Base-by-base conservation (phyloP, 2,888 invertebrate genomes). In the Hirtodrosophila confusa region DNA sequence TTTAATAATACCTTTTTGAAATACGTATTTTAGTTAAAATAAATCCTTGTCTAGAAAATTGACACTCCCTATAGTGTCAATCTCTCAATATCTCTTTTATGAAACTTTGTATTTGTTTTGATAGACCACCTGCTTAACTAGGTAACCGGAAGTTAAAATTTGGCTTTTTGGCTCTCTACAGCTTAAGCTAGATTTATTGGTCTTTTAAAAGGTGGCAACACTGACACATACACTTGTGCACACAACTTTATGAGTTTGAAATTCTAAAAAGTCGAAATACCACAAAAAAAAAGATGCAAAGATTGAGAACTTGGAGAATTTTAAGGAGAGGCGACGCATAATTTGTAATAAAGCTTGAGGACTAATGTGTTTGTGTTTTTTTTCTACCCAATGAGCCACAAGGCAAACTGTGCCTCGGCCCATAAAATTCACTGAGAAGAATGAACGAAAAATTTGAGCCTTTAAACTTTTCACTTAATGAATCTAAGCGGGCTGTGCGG, bases 281-380 rank as follows among this genome's bases (percentile, higher is more conserved):
- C 31, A 31, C 9, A 31, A 43, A 43, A 63, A 41, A 51, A 48
- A 41, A 41, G 49, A 17, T 36, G 29, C 41, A 44, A 36, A 51
- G 6, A 41, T 31, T 48, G 37, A 53, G 61, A 67, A 61, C 48
- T 56, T 44, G 49, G 24, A 61, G 68, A 61, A 57, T 57, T 48
- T 63, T 31, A 43, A 40, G 51, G 6, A 45, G 39, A 31, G 83
- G 85, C 75, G 85, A 85, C 79, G 87, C 83, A 84, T 84, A 87
- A 84, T 84, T 84, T 84, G 87, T 84, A 87, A 84, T 84, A 84
- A 84, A 84, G 76, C 87, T 84, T 43, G 70, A 84, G 83, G 83
- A 84, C 83, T 84, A 84, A 84, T 84, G 86, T 82, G 66, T 63
- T 80, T 61, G 33, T 53, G 41, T 50, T 57, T 44, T 6, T 2